phyloP scores from a whole-genome alignment of 2,888 invertebrate species.

The Drosophila melanosoma region DNA sequence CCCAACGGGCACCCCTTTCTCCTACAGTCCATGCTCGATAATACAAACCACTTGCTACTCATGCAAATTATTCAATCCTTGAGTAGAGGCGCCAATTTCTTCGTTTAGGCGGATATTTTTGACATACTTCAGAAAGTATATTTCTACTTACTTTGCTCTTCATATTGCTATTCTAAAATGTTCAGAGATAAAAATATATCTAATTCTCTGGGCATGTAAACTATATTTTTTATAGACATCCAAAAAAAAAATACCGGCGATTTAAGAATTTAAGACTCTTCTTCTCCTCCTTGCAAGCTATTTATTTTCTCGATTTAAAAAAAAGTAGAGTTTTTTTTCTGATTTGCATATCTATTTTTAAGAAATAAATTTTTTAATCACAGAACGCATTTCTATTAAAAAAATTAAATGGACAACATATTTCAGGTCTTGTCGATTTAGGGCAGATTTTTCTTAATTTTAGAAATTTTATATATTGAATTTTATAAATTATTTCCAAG shows the following conservation, averaged over 20 bases:
- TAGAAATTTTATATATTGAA: not conserved
- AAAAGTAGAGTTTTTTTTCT: no score
- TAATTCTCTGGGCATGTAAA: no score
- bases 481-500: not conserved
- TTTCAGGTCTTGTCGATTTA: not conserved
- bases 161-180: no score
- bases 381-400: not conserved
- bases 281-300: no score
- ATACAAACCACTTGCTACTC: not conserved
- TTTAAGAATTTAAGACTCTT: no score
- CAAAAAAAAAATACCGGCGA: no score
- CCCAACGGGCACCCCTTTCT: not conserved
- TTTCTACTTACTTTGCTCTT: no score
- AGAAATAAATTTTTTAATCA: no score
- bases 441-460: not conserved
- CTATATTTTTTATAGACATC: no score
- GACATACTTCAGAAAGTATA: no score
- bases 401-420: not conserved
- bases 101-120: not conserved
- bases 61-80: not conserved
- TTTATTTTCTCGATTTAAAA: no score
- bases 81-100: not conserved
- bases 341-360: not conserved
- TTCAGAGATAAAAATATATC: no score
- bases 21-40: not conserved